phyloP scores from a whole-genome alignment of 2,888 invertebrate genomes.

The Heliconius hortense region DNA sequence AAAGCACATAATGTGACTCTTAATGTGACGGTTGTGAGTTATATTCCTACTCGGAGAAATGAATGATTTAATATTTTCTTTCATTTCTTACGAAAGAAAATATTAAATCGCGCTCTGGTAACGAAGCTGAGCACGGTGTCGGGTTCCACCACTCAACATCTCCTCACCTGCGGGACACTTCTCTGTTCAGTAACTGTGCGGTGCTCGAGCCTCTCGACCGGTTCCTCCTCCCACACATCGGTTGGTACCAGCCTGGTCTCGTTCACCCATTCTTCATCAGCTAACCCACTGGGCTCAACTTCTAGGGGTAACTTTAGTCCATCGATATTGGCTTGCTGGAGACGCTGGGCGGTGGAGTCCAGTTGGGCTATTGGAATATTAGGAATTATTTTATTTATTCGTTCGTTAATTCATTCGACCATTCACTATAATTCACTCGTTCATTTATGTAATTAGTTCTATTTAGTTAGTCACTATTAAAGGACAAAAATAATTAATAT shows the following conservation, averaged over 20 bases:
- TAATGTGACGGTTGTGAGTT: too few species aligned
- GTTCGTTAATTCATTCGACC: too few species aligned
- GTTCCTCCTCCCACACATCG: conserved; percentile 96
- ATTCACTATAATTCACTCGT: too few species aligned
- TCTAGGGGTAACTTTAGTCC: conserved; percentile 80
- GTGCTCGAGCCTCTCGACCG: conserved; percentile 91
- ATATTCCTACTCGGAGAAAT: too few species aligned
- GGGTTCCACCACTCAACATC: neutral
- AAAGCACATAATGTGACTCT: too few species aligned
- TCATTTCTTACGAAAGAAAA: too few species aligned
- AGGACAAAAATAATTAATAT: too few species aligned
- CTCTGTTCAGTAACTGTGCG: conserved; percentile 93
- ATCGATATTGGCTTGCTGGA: conserved; percentile 88
- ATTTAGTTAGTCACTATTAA: neutral
- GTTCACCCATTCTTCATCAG: conserved; percentile 87
- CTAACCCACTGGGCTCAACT: conserved; percentile 76
- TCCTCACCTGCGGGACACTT: conserved; percentile 90
- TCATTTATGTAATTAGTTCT: too few species aligned
- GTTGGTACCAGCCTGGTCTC: conserved; percentile 92
- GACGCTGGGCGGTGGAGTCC: conserved; percentile 88
- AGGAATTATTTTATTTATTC: neutral
- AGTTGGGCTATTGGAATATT: conserved; percentile 83
- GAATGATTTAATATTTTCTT: neutral
- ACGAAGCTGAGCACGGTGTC: neutral
- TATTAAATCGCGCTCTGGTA: too few species aligned